phyloP scores from a whole-genome alignment of 2,113 vertebrate genomes.

The Hucho hucho region DNA sequence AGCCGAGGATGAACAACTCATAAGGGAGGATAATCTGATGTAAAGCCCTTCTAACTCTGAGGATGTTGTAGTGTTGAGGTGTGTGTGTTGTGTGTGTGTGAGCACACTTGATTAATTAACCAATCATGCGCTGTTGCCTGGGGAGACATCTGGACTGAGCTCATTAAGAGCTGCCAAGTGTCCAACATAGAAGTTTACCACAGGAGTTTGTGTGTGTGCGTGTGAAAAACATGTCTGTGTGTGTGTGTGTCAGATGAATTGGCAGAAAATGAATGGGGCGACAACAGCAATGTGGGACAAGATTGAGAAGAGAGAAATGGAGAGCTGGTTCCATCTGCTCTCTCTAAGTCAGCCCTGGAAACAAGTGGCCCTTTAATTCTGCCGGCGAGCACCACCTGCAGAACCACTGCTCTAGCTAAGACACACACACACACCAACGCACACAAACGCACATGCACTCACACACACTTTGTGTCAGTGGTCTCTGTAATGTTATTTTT shows the following conservation, averaged over 20 bases:
- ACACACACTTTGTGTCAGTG: neutral
- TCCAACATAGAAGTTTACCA: conserved; percentile 41
- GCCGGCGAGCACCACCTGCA: conserved; percentile 50
- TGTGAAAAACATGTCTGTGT: conserved; percentile 10
- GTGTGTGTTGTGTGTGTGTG: conserved; percentile 30
- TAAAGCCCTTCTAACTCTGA: too few species aligned
- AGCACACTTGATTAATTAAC: conserved; percentile 63
- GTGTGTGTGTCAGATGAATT: conserved; percentile 53
- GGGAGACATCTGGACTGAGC: conserved; percentile 64
- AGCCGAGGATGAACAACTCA: neutral
- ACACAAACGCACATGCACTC: neutral
- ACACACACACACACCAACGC: too few species aligned
- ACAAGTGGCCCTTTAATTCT: conserved; percentile 68
- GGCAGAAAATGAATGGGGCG: conserved; percentile 66
- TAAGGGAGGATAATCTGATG: neutral
- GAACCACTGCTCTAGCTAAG: conserved; percentile 8
- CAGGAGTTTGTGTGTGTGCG: conserved; percentile 24
- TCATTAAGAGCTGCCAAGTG: conserved; percentile 66
- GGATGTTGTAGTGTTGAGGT: conserved; percentile 24
- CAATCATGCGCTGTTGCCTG: conserved; percentile 50
- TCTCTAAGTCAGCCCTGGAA: conserved; percentile 50
- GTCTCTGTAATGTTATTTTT: too few species aligned
- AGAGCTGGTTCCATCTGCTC: conserved; percentile 66
- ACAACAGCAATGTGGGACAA: conserved; percentile 64
- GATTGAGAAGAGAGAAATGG: conserved; percentile 61